phyloP scores from a whole-genome alignment of 2,888 invertebrate genomes.

The Nymphalis urticae region DNA sequence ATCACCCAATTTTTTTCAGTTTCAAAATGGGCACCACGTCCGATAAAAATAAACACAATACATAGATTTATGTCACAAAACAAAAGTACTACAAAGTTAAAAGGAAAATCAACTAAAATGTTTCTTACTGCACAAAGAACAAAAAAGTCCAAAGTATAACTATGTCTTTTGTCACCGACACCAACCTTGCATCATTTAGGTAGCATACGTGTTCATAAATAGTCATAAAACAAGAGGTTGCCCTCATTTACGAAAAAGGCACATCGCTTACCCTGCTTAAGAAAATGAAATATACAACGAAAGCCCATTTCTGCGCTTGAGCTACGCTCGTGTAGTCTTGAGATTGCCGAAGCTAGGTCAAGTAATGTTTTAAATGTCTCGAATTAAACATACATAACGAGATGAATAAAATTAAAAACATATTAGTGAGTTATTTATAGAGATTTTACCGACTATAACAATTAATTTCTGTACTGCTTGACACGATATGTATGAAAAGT shows the following conservation, averaged over 20 bases:
- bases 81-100: not conserved
- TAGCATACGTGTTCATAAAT: conserved; percentile 34
- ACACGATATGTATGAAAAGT: too few species aligned
- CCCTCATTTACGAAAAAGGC: conserved; percentile 34
- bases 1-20: too few species aligned
- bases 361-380: conserved; percentile 23
- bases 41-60: too few species aligned
- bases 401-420: not conserved
- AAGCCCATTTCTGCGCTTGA: conserved; percentile 29
- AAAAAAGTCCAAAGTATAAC: not conserved
- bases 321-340: conserved; percentile 22
- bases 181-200: conserved; percentile 15
- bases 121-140: not conserved
- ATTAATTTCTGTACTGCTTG: too few species aligned
- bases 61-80: too few species aligned
- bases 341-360: conserved; percentile 36
- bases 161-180: conserved; percentile 7
- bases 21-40: too few species aligned
- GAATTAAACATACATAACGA: conserved; percentile 23
- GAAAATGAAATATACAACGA: conserved; percentile 34
- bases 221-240: conserved; percentile 32
- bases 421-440: not conserved
- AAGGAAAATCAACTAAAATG: not conserved
- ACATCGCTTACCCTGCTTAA: conserved; percentile 30
- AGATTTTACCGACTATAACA: not conserved